Conservation (phyloP, 2,797 vertebrate genomes). For the Labroides dimidiatus region DNA sequence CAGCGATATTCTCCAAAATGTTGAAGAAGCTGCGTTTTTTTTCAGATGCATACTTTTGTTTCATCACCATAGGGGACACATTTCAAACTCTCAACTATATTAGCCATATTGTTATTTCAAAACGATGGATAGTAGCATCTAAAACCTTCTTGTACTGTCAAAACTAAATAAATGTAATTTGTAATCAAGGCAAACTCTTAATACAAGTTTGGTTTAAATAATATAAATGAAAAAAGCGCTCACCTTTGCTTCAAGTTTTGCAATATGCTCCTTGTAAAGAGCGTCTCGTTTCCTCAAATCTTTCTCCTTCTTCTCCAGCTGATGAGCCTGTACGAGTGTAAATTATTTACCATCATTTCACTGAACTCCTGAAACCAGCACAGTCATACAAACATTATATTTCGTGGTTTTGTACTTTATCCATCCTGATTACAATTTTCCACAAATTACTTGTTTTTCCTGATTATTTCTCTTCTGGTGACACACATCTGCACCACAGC, state of each 20-base stretch:
- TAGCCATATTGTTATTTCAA: neutral
- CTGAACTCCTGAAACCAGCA: neutral
- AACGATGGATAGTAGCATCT: too few species aligned
- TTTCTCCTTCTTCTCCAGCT: conserved; percentile 90
- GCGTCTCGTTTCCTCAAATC: conserved; percentile 87
- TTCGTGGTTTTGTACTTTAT: neutral
- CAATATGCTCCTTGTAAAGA: conserved; percentile 89
- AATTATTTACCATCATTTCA: conserved; percentile 4
- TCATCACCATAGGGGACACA: too few species aligned
- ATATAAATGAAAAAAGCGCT: conserved; percentile 18
- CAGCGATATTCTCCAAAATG: too few species aligned
- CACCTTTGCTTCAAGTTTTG: conserved; percentile 91
- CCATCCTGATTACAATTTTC: neutral
- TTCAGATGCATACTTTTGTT: too few species aligned
- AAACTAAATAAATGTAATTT: neutral
- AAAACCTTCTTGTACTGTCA: neutral
- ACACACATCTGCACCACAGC: neutral
- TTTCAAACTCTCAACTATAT: neutral
- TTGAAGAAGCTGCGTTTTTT: too few species aligned
- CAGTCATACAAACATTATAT: neutral
- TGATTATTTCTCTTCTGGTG: neutral
- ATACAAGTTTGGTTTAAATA: too few species aligned
- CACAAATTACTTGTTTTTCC: neutral
- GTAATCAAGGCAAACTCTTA: too few species aligned
- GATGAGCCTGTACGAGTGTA: conserved; percentile 83